A percentile compares a stretch with the other conserved stretches of the same genome.
phyloP scores from a whole-genome alignment of 2,797 vertebrate species.

The Brachyrhaphis roseni region DNA sequence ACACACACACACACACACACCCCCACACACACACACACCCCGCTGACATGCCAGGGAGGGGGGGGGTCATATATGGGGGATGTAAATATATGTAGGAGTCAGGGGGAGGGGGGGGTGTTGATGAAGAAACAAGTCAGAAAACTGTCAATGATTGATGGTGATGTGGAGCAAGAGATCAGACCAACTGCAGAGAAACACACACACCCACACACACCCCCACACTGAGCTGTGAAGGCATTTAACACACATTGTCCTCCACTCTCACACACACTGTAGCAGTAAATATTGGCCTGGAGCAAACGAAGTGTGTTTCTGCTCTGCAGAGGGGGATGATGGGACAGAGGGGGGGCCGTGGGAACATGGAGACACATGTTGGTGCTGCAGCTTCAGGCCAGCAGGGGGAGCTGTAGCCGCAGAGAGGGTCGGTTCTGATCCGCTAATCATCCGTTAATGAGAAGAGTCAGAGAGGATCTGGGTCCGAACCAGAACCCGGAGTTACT shows the following conservation, averaged over 20 bases:
- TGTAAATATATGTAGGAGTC: neutral
- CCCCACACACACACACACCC: no score
- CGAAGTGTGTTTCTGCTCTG: conserved; percentile 44
- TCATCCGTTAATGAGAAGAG: neutral
- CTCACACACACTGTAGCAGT: conserved; percentile 54
- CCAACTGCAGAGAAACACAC: conserved; percentile 24
- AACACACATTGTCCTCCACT: conserved; percentile 26
- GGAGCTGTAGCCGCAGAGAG: conserved; percentile 10
- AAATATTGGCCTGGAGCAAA: conserved; percentile 67
- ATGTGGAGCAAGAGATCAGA: conserved; percentile 55
- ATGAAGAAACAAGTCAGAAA: conserved; percentile 69
- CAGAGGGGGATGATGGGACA: conserved; percentile 46
- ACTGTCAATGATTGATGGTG: conserved; percentile 66
- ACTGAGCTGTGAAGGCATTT: conserved; percentile 37
- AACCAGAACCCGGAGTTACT: neutral
- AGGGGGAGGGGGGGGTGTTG: neutral
- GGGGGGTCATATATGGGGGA: no score
- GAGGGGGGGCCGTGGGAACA: conserved; percentile 22
- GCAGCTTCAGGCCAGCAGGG: conserved; percentile 9
- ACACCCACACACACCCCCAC: neutral
- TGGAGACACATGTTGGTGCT: conserved; percentile 10
- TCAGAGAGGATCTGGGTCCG: no score
- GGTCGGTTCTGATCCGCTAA: neutral
- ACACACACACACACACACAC: no score
- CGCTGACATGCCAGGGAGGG: no score